phyloP scores from a whole-genome alignment of 2,888 invertebrate genomes.

The Amphipyra berbera region DNA sequence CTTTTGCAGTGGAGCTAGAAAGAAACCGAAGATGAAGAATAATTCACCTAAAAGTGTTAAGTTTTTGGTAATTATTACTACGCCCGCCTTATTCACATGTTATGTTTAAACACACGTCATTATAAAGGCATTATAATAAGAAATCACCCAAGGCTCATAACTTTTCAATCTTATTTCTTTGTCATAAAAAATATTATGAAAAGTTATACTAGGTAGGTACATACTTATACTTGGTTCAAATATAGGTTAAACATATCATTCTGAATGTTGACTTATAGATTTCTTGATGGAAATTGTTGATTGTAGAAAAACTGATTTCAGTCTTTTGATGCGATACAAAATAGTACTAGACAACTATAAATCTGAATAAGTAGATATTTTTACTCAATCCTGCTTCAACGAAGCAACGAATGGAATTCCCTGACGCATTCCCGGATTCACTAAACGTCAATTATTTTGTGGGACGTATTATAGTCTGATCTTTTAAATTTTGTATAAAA shows the following conservation, averaged over 20 bases:
- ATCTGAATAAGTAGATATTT: not conserved
- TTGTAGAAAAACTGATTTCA: constrained; percentile 36
- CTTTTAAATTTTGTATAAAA: too few species aligned
- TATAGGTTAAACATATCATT: constrained; percentile 16
- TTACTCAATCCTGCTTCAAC: not conserved
- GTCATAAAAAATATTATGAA: constrained; percentile 1
- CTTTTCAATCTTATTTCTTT: constrained; percentile 20
- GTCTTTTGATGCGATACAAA: constrained; percentile 10
- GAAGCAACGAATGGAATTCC: too few species aligned
- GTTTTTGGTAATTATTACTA: constrained; percentile 28
- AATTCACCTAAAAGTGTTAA: constrained; percentile 26
- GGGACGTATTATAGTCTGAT: too few species aligned
- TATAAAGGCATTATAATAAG: constrained; percentile 29
- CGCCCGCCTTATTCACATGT: constrained; percentile 47
- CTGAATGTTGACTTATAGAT: constrained; percentile 21
- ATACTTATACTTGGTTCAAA: constrained; percentile 15
- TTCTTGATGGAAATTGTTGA: constrained; percentile 16
- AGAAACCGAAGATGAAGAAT: constrained; percentile 26
- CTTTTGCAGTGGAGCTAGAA: constrained; percentile 59
- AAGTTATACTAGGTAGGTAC: too few species aligned
- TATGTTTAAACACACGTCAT: constrained; percentile 26
- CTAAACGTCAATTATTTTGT: too few species aligned
- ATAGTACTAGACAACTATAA: not conserved
- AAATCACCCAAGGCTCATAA: constrained; percentile 37
- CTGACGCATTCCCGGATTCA: too few species aligned